Percentiles rank a stretch among this genome's conserved stretches.
These are phyloP conservation scores for Callipepla californica DNA, from an alignment of 2,113 vertebrate genomes.

Conservation along the genomic window DNA sequence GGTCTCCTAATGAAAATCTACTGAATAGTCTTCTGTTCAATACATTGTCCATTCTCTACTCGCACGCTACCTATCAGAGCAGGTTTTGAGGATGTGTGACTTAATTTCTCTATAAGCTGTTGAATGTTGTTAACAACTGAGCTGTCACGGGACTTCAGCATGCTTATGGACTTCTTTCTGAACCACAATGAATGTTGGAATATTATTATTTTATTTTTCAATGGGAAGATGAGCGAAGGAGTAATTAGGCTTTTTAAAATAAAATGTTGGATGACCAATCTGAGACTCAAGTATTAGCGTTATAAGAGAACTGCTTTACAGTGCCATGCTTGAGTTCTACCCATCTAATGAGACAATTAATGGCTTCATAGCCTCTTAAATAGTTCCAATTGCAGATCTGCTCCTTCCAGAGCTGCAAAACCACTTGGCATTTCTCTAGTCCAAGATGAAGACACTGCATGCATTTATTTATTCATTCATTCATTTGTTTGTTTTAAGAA, in stretches of 20 bases:
- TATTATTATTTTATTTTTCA: background rate
- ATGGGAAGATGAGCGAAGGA: background rate
- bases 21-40: background rate
- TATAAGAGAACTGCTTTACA: background rate
- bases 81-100: background rate
- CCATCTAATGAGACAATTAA: background rate
- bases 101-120: background rate
- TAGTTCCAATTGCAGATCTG: background rate
- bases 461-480: background rate
- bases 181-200: background rate
- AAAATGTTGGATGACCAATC: background rate
- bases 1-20: background rate
- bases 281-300: background rate
- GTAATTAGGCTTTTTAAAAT: background rate
- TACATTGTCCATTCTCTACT: background rate
- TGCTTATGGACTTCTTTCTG: background rate
- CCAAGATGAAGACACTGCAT: background rate
- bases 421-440: background rate
- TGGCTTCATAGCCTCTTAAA: background rate
- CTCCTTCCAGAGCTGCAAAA: background rate
- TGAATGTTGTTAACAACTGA: background rate
- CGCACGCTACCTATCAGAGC: background rate
- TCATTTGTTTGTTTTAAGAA: background rate
- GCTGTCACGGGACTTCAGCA: background rate
- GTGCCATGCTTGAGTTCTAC: background rate